Evolutionary conservation across 1,140 invertebrate species (phyloP).

Genomic region (Goniozus legneri): DNA sequence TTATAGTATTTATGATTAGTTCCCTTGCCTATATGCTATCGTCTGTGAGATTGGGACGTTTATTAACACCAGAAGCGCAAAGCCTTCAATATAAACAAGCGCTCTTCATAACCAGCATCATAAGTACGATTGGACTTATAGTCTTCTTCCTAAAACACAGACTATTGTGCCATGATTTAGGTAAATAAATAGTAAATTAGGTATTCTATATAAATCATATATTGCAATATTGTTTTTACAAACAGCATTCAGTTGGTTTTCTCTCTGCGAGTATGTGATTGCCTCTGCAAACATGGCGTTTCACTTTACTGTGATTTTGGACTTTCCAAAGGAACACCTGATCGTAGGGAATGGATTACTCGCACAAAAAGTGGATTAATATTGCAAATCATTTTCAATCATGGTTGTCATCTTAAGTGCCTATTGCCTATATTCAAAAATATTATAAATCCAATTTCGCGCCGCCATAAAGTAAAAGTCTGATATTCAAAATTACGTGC

Average conservation of each 20-base stretch:
- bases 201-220: neutral
- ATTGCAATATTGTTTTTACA: conserved; percentile 26
- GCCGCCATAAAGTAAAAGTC: neutral
- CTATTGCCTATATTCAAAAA: conserved; percentile 39
- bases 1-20: conserved; percentile 87
- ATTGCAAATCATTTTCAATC: conserved; percentile 29
- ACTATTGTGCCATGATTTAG: conserved; percentile 80
- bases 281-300: conserved; percentile 89
- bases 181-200: conserved; percentile 56
- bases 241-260: conserved; percentile 91
- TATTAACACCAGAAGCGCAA: conserved; percentile 52
- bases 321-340: conserved; percentile 79
- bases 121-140: conserved; percentile 76
- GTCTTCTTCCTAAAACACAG: conserved; percentile 86
- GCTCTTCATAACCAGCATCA: conserved; percentile 72
- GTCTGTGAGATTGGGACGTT: conserved; percentile 55
- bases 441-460: conserved; percentile 11
- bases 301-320: conserved; percentile 80
- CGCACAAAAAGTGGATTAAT: conserved; percentile 45
- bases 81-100: conserved; percentile 68
- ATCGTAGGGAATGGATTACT: conserved; percentile 63
- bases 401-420: conserved; percentile 40
- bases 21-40: conserved; percentile 82
- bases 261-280: conserved; percentile 86
- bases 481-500: no score